phyloP scores from a whole-genome alignment of 2,797 vertebrate genomes.

The Ambastaia sidthimunki region DNA sequence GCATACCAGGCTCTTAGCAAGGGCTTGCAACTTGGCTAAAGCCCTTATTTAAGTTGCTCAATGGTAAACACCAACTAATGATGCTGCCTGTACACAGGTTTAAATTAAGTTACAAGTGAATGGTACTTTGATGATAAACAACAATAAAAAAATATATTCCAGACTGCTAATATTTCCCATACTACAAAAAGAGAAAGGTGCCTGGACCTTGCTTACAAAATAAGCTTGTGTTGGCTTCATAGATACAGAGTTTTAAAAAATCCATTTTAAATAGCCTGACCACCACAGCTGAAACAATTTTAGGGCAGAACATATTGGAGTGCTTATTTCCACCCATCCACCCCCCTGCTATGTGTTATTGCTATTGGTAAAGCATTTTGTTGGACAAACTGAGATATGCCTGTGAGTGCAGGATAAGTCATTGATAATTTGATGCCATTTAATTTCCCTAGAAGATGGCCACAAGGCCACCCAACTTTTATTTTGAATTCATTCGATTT shows the following conservation, averaged over 20 bases:
- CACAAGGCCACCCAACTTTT: neutral
- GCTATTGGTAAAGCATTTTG: too few species aligned
- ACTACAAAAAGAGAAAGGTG: too few species aligned
- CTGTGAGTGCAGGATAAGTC: neutral
- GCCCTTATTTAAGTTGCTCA: constrained; percentile 56
- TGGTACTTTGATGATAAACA: neutral
- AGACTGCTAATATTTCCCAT: neutral
- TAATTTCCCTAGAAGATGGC: neutral
- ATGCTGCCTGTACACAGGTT: constrained; percentile 37
- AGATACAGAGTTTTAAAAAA: neutral
- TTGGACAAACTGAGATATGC: neutral
- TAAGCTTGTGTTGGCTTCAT: neutral
- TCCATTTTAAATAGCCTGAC: too few species aligned
- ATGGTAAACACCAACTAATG: constrained; percentile 69
- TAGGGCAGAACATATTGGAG: neutral
- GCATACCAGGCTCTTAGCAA: constrained; percentile 68
- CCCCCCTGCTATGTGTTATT: too few species aligned
- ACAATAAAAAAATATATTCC: neutral
- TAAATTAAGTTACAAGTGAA: constrained; percentile 4
- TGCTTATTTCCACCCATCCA: too few species aligned
- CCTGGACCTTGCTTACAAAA: neutral
- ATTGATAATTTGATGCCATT: neutral
- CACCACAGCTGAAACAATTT: too few species aligned
- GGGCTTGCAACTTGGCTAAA: constrained; percentile 60
- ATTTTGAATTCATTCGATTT: neutral